Conservation (phyloP, 2,888 invertebrate species). For the Flexamia atlantica region DNA sequence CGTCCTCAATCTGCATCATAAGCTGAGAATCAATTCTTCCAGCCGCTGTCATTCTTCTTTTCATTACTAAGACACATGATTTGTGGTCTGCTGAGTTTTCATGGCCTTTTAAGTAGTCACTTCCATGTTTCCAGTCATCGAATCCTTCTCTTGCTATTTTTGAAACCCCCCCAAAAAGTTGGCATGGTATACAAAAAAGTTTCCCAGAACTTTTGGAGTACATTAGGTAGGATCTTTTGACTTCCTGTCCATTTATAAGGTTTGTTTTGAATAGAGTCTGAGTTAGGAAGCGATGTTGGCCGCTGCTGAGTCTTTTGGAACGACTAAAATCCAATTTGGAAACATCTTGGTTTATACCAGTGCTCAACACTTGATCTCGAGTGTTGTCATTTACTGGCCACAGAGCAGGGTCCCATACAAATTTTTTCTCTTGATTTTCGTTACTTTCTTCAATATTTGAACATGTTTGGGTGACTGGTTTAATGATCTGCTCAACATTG, state of each 20-base stretch:
- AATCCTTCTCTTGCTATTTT: conserved; percentile 63
- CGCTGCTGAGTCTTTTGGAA: conserved; percentile 16
- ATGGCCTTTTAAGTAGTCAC: conserved; percentile 62
- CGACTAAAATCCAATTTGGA: conserved; percentile 36
- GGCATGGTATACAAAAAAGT: conserved; percentile 64
- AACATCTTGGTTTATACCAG: conserved; percentile 35
- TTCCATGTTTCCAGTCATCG: conserved; percentile 68
- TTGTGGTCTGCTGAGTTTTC: conserved; percentile 66
- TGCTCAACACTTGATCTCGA: neutral
- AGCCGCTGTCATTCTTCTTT: conserved; percentile 46
- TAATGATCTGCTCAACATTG: no score
- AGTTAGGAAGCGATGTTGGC: conserved; percentile 25
- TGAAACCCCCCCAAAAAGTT: conserved; percentile 63
- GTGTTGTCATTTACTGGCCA: conserved; percentile 25
- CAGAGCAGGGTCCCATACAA: conserved; percentile 2
- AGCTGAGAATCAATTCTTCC: conserved; percentile 64
- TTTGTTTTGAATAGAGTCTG: conserved; percentile 25
- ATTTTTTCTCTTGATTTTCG: neutral
- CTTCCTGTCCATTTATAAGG: conserved; percentile 30
- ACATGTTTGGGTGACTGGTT: no score
- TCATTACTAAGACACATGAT: conserved; percentile 56
- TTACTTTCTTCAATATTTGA: neutral
- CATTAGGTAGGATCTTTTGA: conserved; percentile 63
- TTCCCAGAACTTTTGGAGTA: conserved; percentile 63
- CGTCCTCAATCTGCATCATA: conserved; percentile 58